A percentile compares a stretch with the other conserved stretches of the same genome.
These are phyloP conservation scores for Cephus cinctus DNA, from an alignment of 1,140 invertebrate genomes.

Conservation along the genomic window DNA sequence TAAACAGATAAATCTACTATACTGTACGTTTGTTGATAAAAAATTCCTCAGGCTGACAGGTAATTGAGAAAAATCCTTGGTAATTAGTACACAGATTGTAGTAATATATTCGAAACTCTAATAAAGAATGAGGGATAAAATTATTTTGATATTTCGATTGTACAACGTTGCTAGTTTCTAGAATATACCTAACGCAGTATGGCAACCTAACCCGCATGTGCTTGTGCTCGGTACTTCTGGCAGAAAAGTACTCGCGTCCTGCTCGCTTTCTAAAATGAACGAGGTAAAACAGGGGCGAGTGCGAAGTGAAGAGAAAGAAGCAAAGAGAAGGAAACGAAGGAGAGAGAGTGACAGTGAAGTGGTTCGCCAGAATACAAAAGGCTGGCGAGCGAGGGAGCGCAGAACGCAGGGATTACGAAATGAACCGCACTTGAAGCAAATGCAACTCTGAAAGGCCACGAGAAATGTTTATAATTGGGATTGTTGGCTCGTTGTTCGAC, in stretches of 20 bases:
- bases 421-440: conserved; percentile 23
- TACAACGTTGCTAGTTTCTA: too few relatives aligned
- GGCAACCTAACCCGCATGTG: conserved; percentile 38
- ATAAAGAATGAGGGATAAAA: too few relatives aligned
- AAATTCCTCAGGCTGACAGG: too few relatives aligned
- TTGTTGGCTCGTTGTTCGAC: conserved; percentile 36
- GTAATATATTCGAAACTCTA: too few relatives aligned
- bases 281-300: conserved; percentile 11
- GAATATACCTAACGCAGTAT: conserved; percentile 4
- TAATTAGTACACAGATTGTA: too few relatives aligned
- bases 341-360: not conserved
- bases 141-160: not conserved
- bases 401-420: conserved; percentile 20
- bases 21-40: too few relatives aligned
- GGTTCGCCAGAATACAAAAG: conserved; percentile 21
- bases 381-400: conserved; percentile 10
- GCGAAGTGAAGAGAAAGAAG: conserved; percentile 23
- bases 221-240: conserved; percentile 30
- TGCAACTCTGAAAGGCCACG: conserved; percentile 38
- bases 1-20: too few relatives aligned
- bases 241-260: conserved; percentile 38
- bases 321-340: conserved; percentile 19
- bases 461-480: conserved; percentile 53
- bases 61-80: too few relatives aligned
- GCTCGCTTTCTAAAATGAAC: conserved; percentile 15